Evolutionary conservation across 2,113 vertebrate species (phyloP).

Genomic region (Scopus umbretta): DNA sequence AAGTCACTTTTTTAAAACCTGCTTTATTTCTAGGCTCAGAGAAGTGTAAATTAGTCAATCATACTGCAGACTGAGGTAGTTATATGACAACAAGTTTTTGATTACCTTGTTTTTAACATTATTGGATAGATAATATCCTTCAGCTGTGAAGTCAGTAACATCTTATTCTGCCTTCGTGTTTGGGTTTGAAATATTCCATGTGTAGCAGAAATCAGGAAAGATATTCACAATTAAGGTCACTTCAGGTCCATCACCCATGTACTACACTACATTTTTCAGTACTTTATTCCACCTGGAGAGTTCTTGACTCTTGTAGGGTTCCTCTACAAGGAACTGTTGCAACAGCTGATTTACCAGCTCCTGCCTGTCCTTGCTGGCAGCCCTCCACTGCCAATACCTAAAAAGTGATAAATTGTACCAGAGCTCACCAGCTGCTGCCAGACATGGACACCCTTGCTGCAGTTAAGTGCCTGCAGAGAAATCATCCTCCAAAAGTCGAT

Average conservation of each 20-base stretch:
- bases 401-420: not conserved
- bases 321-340: not conserved
- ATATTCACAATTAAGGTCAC: not conserved
- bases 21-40: not conserved
- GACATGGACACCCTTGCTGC: not conserved
- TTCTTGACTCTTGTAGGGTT: not conserved
- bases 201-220: not conserved
- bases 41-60: not conserved
- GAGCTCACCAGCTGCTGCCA: not conserved
- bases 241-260: not conserved
- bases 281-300: not conserved
- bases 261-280: not conserved
- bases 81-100: not conserved
- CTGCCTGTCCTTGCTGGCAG: not conserved
- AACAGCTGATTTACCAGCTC: not conserved
- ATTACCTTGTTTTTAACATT: not conserved
- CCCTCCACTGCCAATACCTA: not conserved
- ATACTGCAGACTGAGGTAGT: not conserved
- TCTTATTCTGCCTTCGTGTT: not conserved
- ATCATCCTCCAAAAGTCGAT: not conserved
- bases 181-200: not conserved
- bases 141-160: not conserved
- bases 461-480: not conserved
- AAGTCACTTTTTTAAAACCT: not conserved
- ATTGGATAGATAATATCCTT: not conserved